These are phyloP conservation scores for Enteromius mattozi DNA, from an alignment of 2,797 vertebrate genomes.

Conservation along the genomic window DNA sequence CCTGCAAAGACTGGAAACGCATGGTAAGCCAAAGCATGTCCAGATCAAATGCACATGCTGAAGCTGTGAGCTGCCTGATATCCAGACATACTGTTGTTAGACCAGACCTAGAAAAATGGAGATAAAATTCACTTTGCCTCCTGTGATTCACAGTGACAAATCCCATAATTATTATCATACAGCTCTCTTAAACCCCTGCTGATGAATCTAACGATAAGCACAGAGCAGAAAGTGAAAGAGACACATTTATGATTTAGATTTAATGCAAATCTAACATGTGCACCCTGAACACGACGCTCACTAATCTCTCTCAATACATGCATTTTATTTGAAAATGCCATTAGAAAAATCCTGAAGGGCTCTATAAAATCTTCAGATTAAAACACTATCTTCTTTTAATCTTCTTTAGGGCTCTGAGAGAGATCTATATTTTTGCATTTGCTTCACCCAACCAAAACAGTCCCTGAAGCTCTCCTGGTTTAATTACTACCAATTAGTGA, in stretches of 20 bases:
- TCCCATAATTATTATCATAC: conserved; percentile 24
- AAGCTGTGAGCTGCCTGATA: conserved; percentile 2
- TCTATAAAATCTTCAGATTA: conserved; percentile 10
- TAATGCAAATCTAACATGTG: neutral
- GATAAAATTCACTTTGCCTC: conserved; percentile 1
- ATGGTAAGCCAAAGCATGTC: neutral
- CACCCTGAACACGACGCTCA: neutral
- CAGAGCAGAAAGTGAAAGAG: conserved; percentile 2
- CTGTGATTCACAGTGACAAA: conserved; percentile 15
- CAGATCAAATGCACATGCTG: neutral
- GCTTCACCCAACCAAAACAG: conserved; percentile 1
- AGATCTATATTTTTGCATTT: neutral
- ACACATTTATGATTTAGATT: conserved; percentile 6
- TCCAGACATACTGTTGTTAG: neutral
- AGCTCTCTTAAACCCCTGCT: conserved; percentile 4
- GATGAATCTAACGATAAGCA: neutral
- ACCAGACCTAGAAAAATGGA: conserved; percentile 1
- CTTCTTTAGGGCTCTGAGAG: neutral
- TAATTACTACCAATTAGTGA: conserved; percentile 25
- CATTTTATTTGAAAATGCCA: conserved; percentile 16
- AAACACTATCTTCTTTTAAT: conserved; percentile 3
- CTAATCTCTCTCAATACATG: neutral
- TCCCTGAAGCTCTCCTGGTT: neutral
- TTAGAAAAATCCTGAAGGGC: neutral
- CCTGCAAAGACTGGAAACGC: conserved; percentile 1